Conservation (phyloP, 2,888 invertebrate species). For the Allygus modestus region DNA sequence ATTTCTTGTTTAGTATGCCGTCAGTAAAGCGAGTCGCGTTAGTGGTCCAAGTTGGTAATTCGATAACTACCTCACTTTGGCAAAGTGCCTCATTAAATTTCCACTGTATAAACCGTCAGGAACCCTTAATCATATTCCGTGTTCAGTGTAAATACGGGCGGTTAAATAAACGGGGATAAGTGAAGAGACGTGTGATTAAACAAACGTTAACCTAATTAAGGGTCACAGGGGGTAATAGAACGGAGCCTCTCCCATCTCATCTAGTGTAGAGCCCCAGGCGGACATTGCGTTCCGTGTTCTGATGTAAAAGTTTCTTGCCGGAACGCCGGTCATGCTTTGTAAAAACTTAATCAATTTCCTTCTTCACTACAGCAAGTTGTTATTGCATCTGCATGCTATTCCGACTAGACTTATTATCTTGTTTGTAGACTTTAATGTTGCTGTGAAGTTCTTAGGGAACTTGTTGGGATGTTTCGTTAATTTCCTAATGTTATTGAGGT, state of each 20-base stretch:
- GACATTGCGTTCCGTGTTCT: not conserved
- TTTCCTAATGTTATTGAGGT: too few relatives aligned
- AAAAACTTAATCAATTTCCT: not conserved
- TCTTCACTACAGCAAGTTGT: not conserved
- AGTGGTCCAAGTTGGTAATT: not conserved
- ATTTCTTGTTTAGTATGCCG: too few relatives aligned
- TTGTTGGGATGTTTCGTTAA: too few relatives aligned
- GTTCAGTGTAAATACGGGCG: not conserved
- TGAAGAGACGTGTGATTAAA: constrained; percentile 16
- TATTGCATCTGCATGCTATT: not conserved
- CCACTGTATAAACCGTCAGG: not conserved
- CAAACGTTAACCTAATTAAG: constrained; percentile 23
- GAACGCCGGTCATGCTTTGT: not conserved
- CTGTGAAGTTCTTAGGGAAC: too few relatives aligned
- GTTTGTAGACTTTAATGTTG: too few relatives aligned
- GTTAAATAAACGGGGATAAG: constrained; percentile 25
- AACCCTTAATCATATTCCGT: constrained; percentile 18
- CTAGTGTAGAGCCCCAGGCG: not conserved
- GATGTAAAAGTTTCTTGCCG: not conserved
- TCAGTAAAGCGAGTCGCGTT: not conserved
- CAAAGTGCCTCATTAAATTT: constrained; percentile 17
- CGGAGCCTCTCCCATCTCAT: not conserved
- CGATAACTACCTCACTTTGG: not conserved
- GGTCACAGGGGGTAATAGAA: not conserved
- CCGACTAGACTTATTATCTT: too few relatives aligned